Percentiles rank a stretch among this genome's conserved stretches.
phyloP scores from a whole-genome alignment of 2,888 invertebrate genomes.

The Amblyjoppa proteus region DNA sequence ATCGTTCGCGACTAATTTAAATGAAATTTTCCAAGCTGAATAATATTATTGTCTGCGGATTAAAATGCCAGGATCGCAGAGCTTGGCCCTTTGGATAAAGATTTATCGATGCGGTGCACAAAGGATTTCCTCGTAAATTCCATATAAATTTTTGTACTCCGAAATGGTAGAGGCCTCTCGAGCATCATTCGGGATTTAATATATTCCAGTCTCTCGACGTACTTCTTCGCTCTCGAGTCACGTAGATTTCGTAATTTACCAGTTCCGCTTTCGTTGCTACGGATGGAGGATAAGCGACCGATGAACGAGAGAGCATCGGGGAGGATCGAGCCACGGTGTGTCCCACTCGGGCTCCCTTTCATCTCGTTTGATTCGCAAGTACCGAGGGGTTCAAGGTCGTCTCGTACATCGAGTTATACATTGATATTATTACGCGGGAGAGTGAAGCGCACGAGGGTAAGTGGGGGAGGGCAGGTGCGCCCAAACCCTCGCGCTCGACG shows the following conservation, averaged over 20 bases:
- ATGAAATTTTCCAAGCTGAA: no score
- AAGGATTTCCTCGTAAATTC: slow-evolving; percentile 10
- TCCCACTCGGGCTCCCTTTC: slow-evolving; percentile 35
- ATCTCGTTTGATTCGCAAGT: slow-evolving; percentile 44
- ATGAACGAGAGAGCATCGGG: slow-evolving; percentile 24
- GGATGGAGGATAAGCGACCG: background rate
- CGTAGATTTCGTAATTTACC: slow-evolving; percentile 33
- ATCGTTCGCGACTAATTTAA: no score
- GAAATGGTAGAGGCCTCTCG: slow-evolving; percentile 16
- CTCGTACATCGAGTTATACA: slow-evolving; percentile 38
- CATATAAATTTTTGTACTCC: background rate
- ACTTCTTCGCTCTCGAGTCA: slow-evolving; percentile 40
- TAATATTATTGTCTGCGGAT: no score
- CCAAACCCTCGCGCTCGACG: slow-evolving; percentile 9
- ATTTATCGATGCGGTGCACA: slow-evolving; percentile 1
- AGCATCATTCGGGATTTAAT: slow-evolving; percentile 33
- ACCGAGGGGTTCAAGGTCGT: slow-evolving; percentile 47
- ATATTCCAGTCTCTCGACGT: slow-evolving; percentile 43
- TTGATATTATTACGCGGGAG: slow-evolving; percentile 44
- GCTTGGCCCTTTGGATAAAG: background rate
- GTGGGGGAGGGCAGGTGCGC: background rate
- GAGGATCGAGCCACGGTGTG: slow-evolving; percentile 10
- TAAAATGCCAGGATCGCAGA: background rate
- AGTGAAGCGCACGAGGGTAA: slow-evolving; percentile 8
- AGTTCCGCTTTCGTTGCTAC: slow-evolving; percentile 10